A percentile compares a stretch with the other conserved stretches of the same genome.
phyloP scores from a whole-genome alignment of 1,140 invertebrate genomes.

The Pseudomyrmex dendroicus region DNA sequence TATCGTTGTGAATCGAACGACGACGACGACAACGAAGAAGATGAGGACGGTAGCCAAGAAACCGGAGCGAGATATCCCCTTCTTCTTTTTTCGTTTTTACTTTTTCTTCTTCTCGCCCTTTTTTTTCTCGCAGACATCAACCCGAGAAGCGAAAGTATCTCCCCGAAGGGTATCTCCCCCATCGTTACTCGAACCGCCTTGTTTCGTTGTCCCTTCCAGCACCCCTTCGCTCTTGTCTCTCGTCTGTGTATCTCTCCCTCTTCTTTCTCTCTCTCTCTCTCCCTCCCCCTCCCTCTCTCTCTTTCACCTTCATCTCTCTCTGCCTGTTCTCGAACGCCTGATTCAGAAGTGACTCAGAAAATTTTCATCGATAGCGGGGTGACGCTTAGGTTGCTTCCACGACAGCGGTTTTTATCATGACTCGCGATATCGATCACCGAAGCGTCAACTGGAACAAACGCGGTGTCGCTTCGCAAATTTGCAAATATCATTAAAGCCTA shows the following conservation, averaged over 20 bases:
- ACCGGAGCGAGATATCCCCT: conserved; percentile 65
- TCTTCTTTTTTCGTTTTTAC: conserved; percentile 39
- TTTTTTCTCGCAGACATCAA: conserved; percentile 64
- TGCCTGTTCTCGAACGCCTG: not conserved
- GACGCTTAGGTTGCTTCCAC: conserved; percentile 40
- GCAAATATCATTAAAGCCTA: conserved; percentile 9
- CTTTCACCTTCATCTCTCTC: not conserved
- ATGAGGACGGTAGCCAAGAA: conserved; percentile 64
- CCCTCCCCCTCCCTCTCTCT: not conserved
- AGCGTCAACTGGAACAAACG: conserved; percentile 31
- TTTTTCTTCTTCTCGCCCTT: conserved; percentile 17
- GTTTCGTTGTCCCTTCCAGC: conserved; percentile 64
- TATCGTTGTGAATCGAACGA: conserved; percentile 70
- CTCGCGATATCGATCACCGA: conserved; percentile 49
- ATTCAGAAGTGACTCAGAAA: conserved; percentile 55
- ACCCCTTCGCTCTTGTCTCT: conserved; percentile 37
- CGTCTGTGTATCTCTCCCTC: not conserved
- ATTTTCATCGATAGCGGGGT: conserved; percentile 40
- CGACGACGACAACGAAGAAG: conserved; percentile 52
- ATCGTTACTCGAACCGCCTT: conserved; percentile 57
- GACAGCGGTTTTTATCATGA: conserved; percentile 45
- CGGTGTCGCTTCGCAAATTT: conserved; percentile 27
- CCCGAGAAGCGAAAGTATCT: conserved; percentile 63
- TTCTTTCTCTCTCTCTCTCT: not conserved
- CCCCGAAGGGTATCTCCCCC: conserved; percentile 40